Evolutionary conservation across 2,888 invertebrate species (phyloP).

Genomic region (Cylloceria caligata): DNA sequence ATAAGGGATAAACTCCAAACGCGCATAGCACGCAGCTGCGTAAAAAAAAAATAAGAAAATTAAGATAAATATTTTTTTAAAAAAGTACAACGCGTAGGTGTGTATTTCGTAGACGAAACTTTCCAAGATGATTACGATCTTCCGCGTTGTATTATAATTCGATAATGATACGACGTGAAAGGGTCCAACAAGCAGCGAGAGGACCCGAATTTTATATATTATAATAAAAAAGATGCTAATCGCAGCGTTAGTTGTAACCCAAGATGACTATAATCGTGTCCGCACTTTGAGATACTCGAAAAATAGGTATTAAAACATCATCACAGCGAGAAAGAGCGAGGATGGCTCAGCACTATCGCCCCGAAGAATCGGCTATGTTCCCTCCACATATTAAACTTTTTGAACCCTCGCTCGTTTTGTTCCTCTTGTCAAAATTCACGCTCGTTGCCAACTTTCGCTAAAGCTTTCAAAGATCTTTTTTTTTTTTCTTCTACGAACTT

Average conservation of each 20-base stretch:
- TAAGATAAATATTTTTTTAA: conserved; percentile 65
- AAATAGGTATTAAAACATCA: conserved; percentile 81
- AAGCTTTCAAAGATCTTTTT: not conserved
- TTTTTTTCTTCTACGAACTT: not conserved
- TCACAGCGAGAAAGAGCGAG: conserved; percentile 69
- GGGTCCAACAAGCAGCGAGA: conserved; percentile 57
- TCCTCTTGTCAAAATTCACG: conserved; percentile 24
- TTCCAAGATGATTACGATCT: conserved; percentile 81
- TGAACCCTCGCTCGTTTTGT: conserved; percentile 27
- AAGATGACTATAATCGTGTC: conserved; percentile 80
- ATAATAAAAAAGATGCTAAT: conserved; percentile 82
- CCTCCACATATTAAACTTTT: conserved; percentile 29
- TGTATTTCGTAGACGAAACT: conserved; percentile 78
- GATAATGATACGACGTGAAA: conserved; percentile 82
- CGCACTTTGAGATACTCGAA: conserved; percentile 58
- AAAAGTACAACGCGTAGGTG: conserved; percentile 74
- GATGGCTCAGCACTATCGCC: conserved; percentile 57
- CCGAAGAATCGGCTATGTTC: conserved; percentile 41
- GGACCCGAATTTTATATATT: conserved; percentile 74
- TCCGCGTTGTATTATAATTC: conserved; percentile 80
- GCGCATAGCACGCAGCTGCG: conserved; percentile 1
- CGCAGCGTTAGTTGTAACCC: conserved; percentile 79
- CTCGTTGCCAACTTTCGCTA: conserved; percentile 2
- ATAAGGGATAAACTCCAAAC: not conserved
- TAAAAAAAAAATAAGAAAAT: conserved; percentile 37